phyloP scores from a whole-genome alignment of 2,113 vertebrate species.

The Dipodomys ordii region DNA sequence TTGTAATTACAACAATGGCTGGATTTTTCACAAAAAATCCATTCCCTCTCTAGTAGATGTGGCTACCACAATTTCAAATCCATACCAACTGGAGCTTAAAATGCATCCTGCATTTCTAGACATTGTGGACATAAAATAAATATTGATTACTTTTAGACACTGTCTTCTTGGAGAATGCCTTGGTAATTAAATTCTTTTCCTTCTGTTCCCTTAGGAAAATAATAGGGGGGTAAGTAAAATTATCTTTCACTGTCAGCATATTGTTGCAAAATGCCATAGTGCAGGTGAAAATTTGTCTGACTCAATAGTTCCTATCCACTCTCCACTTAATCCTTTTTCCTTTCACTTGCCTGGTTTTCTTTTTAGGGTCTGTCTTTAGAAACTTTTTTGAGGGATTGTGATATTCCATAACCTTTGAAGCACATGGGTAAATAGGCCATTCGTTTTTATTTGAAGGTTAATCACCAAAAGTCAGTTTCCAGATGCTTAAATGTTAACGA shows the following conservation, averaged over 20 bases:
- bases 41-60: background rate
- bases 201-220: conserved; percentile 12
- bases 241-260: background rate
- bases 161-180: background rate
- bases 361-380: background rate
- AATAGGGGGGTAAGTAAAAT: background rate
- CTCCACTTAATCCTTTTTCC: background rate
- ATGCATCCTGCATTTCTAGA: background rate
- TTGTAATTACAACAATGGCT: conserved; percentile 40
- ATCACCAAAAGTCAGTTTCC: conserved; percentile 68
- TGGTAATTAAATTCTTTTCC: background rate
- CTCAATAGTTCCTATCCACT: background rate
- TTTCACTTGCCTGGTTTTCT: background rate
- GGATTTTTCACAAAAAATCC: background rate
- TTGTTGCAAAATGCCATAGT: background rate
- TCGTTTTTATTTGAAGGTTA: conserved; percentile 72
- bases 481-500: conserved; percentile 79
- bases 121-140: background rate
- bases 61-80: background rate
- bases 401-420: conserved; percentile 64
- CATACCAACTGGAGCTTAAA: background rate
- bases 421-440: conserved; percentile 47
- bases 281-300: background rate
- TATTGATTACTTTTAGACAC: background rate
- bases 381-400: background rate